Conservation (phyloP, 2,113 vertebrate genomes). For the Triplophysa dalaica region DNA sequence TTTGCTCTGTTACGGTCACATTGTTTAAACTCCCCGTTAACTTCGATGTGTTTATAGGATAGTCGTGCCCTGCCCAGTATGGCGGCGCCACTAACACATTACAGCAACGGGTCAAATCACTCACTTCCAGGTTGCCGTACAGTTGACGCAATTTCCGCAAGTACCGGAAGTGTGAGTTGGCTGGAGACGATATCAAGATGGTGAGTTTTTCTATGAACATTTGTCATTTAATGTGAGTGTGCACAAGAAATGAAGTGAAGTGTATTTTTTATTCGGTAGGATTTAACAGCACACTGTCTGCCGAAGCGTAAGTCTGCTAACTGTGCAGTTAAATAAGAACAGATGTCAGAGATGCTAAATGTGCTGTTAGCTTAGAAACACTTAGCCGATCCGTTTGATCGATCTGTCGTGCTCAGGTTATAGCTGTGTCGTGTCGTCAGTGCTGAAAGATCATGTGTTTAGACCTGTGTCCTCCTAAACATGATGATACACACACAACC, state of each 20-base stretch:
- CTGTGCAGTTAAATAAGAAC: background rate
- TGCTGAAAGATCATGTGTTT: no score
- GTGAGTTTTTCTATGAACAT: constrained; percentile 40
- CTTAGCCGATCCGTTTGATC: background rate
- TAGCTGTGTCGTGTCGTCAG: no score
- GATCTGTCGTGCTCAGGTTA: background rate
- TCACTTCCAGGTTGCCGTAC: constrained; percentile 3
- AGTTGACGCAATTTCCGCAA: constrained; percentile 49
- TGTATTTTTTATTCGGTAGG: background rate
- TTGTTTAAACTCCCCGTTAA: no score
- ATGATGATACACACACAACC: no score
- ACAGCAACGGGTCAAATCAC: no score
- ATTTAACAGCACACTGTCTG: background rate
- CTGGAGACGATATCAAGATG: constrained; percentile 51
- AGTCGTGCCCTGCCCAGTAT: no score
- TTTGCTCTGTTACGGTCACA: no score
- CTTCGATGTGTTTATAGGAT: no score
- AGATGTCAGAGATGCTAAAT: background rate
- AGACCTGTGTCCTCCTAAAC: no score
- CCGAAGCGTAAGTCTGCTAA: no score
- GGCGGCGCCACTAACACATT: no score
- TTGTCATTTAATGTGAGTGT: background rate
- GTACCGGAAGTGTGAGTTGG: constrained; percentile 66
- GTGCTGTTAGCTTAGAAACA: background rate
- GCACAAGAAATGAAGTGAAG: background rate